A percentile compares a stretch with the other conserved stretches of the same genome.
These are phyloP conservation scores for Platorchestia sp. DNA, from an alignment of 1,140 invertebrate genomes.

Conservation along the genomic window DNA sequence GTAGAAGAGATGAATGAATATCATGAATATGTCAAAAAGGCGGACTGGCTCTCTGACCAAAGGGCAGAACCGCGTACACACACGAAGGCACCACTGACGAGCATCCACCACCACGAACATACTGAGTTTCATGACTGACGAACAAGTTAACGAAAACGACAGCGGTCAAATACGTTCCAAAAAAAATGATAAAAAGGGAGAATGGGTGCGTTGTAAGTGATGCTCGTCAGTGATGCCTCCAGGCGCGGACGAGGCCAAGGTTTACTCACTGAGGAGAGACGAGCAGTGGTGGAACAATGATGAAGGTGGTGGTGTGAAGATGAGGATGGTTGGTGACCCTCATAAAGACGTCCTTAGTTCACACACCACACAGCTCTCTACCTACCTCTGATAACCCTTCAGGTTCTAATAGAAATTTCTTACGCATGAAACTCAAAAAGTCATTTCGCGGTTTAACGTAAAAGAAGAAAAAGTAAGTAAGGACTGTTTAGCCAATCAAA, in stretches of 20 bases:
- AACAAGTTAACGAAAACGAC: not conserved
- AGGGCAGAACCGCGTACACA: not conserved
- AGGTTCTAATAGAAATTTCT: not conserved
- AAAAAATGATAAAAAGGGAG: not conserved
- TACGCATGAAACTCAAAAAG: not conserved
- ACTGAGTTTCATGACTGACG: not conserved
- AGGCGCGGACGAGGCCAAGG: not conserved
- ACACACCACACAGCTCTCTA: not conserved
- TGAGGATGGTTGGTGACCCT: conserved; percentile 43
- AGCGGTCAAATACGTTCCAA: not conserved
- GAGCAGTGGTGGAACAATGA: not conserved
- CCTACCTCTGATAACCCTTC: not conserved
- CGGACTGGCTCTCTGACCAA: not conserved
- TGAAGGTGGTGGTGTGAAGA: conserved; percentile 19
- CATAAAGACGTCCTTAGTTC: conserved; percentile 15
- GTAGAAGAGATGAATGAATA: conserved; percentile 20
- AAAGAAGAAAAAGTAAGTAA: not conserved
- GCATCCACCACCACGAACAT: not conserved
- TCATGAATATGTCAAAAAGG: conserved; percentile 27
- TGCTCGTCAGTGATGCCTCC: not conserved
- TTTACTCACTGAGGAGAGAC: conserved; percentile 48
- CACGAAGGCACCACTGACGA: not conserved
- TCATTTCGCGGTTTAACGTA: not conserved
- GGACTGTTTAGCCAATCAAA: not conserved
- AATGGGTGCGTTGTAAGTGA: not conserved